A percentile compares a stretch with the other conserved stretches of the same genome.
phyloP scores from a whole-genome alignment of 2,797 vertebrate species.

The Pteronotus mesoamericanus region DNA sequence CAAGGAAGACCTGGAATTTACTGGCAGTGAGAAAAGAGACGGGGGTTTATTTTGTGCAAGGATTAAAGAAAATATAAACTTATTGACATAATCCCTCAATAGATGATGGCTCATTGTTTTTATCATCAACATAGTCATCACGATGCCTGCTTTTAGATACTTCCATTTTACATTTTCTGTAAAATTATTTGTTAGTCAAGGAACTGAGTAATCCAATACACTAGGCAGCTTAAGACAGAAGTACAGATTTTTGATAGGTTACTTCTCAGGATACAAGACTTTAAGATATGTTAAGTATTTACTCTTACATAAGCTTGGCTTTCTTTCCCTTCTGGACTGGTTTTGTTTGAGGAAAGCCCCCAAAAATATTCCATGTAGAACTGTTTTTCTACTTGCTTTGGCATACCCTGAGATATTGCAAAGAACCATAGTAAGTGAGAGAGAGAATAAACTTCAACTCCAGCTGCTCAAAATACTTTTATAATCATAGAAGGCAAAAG shows the following conservation, averaged over 20 bases:
- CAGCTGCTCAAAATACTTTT: background rate
- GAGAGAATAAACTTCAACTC: conserved; percentile 5
- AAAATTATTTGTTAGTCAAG: background rate
- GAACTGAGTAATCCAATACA: background rate
- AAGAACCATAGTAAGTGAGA: background rate
- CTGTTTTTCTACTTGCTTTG: background rate
- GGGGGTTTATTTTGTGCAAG: background rate
- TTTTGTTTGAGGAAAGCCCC: conserved; percentile 29
- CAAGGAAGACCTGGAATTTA: background rate
- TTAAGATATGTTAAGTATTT: conserved; percentile 9
- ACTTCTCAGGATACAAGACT: conserved; percentile 2
- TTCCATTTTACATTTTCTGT: conserved; percentile 19
- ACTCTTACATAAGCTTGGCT: background rate
- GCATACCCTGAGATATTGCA: background rate
- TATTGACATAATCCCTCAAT: background rate
- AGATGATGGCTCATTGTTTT: background rate
- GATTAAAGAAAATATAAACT: background rate
- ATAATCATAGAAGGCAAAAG: background rate
- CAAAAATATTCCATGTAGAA: background rate
- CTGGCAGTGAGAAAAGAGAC: background rate
- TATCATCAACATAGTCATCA: background rate
- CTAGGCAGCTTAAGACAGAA: conserved; percentile 28
- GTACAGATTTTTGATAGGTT: background rate
- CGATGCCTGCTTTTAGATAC: background rate
- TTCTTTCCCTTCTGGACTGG: conserved; percentile 28